Evolutionary conservation across 2,113 vertebrate species (phyloP).

Genomic region (Nestor notabilis): DNA sequence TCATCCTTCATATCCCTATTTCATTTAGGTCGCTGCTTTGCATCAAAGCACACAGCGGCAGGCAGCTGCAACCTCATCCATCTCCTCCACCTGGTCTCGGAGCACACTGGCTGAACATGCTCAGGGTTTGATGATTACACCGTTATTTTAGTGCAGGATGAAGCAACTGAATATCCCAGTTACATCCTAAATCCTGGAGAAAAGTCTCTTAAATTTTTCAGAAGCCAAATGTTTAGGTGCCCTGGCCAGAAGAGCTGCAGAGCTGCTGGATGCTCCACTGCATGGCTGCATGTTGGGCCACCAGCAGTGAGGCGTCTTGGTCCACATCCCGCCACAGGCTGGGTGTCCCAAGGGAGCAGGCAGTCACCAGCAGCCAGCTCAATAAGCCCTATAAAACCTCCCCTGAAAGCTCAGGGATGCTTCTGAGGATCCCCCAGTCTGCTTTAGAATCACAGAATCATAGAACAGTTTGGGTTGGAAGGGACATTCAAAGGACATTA

Average conservation of each 20-base stretch:
- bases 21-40: neutral
- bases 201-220: neutral
- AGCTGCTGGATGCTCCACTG: neutral
- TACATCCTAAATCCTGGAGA: neutral
- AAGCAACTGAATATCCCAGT: neutral
- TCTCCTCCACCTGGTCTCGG: neutral
- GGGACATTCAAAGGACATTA: too few relatives aligned
- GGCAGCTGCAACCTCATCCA: neutral
- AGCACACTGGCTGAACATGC: neutral
- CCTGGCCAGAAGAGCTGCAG: neutral
- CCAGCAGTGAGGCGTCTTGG: neutral
- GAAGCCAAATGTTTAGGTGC: neutral
- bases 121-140: neutral
- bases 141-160: neutral
- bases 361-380: neutral
- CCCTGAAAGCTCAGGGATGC: neutral
- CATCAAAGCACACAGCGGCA: neutral
- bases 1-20: neutral
- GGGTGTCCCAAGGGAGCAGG: neutral
- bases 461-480: too few relatives aligned
- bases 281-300: neutral
- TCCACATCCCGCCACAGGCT: neutral
- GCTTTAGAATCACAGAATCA: neutral
- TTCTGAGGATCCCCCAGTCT: neutral
- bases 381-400: fast-evolving